phyloP scores from a whole-genome alignment of 2,113 vertebrate genomes.

The Astur gentilis region DNA sequence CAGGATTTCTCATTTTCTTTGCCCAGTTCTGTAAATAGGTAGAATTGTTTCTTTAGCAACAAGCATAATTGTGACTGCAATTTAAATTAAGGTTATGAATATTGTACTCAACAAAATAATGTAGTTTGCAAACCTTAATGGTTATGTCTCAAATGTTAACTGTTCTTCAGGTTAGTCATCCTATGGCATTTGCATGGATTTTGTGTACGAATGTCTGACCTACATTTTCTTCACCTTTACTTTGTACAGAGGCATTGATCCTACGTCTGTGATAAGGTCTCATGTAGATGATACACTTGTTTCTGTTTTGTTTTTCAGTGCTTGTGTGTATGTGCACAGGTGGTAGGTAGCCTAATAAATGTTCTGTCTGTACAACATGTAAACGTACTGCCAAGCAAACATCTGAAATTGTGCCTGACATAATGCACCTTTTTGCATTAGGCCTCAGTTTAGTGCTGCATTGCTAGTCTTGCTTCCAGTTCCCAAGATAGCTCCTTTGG shows the following conservation, averaged over 20 bases:
- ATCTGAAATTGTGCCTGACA: not conserved
- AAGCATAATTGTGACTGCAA: not conserved
- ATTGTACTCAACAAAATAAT: not conserved
- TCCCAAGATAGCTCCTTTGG: not conserved
- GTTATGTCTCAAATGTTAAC: not conserved
- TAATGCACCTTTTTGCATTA: not conserved
- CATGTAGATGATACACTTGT: not conserved
- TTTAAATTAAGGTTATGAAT: constrained; percentile 21
- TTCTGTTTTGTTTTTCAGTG: not conserved
- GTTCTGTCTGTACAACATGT: not conserved
- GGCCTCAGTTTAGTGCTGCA: not conserved
- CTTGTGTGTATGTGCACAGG: not conserved
- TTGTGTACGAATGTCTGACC: not conserved
- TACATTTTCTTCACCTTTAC: not conserved
- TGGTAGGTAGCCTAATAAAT: not conserved
- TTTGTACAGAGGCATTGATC: not conserved
- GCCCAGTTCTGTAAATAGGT: not conserved
- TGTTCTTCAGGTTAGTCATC: not conserved
- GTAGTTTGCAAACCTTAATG: not conserved
- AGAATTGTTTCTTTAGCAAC: constrained; percentile 45
- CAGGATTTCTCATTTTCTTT: not conserved
- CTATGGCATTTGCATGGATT: not conserved
- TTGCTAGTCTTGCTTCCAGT: not conserved
- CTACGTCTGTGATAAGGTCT: accelerated
- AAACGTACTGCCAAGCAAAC: not conserved